A percentile compares a stretch with the other conserved stretches of the same genome.
These are phyloP conservation scores for Ceratosolen fusciceps DNA, from an alignment of 1,140 invertebrate genomes.

Conservation along the genomic window DNA sequence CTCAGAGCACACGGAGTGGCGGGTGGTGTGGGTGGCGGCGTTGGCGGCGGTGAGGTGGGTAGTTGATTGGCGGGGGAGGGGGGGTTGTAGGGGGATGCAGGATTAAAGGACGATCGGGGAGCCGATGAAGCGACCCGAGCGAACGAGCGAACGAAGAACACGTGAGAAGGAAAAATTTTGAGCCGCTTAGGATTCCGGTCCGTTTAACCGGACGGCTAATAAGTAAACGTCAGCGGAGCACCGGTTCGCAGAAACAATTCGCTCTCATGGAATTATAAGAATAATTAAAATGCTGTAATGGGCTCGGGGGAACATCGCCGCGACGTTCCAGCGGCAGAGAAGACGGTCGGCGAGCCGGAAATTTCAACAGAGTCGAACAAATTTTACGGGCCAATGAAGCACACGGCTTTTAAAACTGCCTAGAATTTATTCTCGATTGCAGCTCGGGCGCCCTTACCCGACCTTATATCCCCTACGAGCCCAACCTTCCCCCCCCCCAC, in stretches of 20 bases:
- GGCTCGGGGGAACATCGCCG: neutral
- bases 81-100: too few relatives aligned
- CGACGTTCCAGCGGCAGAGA: conserved; percentile 15
- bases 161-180: too few relatives aligned
- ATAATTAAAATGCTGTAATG: conserved; percentile 9
- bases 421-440: conserved; percentile 48
- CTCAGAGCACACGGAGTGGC: too few relatives aligned
- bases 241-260: neutral
- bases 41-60: too few relatives aligned
- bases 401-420: conserved; percentile 21
- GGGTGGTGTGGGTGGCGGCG: too few relatives aligned
- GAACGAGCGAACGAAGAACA: too few relatives aligned
- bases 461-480: too few relatives aligned
- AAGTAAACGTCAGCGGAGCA: neutral
- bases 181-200: conserved; percentile 10
- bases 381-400: conserved; percentile 12
- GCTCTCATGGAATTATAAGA: neutral
- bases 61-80: too few relatives aligned
- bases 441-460: conserved; percentile 1
- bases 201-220: neutral
- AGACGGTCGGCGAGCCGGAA: too few relatives aligned
- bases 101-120: too few relatives aligned
- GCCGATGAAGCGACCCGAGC: too few relatives aligned
- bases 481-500: too few relatives aligned
- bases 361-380: conserved; percentile 16